Conservation (phyloP, 2,113 vertebrate species). For the Glaucomys volans region DNA sequence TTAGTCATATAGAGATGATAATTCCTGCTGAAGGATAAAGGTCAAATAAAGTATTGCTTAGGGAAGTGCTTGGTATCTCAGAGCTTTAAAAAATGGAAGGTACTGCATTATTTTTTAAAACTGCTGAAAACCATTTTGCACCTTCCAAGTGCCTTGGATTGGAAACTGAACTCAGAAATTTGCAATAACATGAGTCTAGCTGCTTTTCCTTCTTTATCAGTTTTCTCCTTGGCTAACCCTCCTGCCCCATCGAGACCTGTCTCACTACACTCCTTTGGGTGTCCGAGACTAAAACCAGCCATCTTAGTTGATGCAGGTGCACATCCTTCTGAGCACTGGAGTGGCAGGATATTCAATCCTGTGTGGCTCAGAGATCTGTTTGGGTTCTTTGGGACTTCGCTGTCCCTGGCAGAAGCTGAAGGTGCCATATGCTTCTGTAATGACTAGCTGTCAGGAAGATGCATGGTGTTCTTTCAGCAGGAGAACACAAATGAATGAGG, state of each 20-base stretch:
- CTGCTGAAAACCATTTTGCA: not conserved
- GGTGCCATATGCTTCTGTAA: constrained; percentile 82
- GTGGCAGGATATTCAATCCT: not conserved
- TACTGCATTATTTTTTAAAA: not conserved
- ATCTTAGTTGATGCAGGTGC: not conserved
- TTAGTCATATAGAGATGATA: constrained; percentile 48
- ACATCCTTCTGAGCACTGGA: not conserved
- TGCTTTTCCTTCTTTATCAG: not conserved
- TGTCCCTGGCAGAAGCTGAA: constrained; percentile 79
- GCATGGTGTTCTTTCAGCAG: constrained; percentile 87
- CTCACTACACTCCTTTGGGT: not conserved
- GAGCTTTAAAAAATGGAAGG: not conserved
- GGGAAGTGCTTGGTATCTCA: not conserved
- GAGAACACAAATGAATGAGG: constrained; percentile 86
- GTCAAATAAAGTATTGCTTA: constrained; percentile 25
- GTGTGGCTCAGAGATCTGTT: not conserved
- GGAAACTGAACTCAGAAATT: not conserved
- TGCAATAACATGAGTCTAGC: too few relatives aligned
- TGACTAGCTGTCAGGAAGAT: constrained; percentile 91
- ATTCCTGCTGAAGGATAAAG: not conserved
- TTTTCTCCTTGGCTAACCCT: not conserved
- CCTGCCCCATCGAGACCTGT: not conserved
- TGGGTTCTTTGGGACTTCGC: constrained; percentile 62
- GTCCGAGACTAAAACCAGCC: too few relatives aligned
- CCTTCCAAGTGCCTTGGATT: not conserved